A percentile compares a stretch with the other conserved stretches of the same genome.
phyloP scores from a whole-genome alignment of 2,888 invertebrate species.

The Prosopocoilus inquinatus region DNA sequence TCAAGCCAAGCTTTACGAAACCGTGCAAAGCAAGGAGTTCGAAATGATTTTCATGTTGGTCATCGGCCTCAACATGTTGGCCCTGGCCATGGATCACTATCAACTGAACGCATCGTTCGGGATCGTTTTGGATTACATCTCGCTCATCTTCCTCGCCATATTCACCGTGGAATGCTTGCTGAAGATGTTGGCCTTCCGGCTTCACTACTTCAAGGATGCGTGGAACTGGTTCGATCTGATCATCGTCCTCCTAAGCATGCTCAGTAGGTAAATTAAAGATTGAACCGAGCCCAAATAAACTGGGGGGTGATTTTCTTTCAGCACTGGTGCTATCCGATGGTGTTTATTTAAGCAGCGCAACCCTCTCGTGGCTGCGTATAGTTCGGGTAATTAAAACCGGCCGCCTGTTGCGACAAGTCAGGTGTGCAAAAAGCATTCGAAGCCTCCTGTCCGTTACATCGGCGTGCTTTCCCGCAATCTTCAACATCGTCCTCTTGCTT shows the following conservation, averaged over 20 bases:
- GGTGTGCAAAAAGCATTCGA: slow-evolving; percentile 97
- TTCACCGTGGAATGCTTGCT: slow-evolving; percentile 97
- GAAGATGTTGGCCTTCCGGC: slow-evolving; percentile 96
- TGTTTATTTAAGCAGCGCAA: slow-evolving; percentile 96
- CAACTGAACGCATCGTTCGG: slow-evolving; percentile 83
- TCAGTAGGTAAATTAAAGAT: slow-evolving; percentile 78
- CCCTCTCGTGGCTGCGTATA: slow-evolving; percentile 95
- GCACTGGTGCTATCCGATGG: slow-evolving; percentile 95
- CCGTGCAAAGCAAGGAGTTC: slow-evolving; percentile 97
- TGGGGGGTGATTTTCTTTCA: slow-evolving; percentile 40
- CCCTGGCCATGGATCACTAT: slow-evolving; percentile 98
- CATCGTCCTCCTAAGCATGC: slow-evolving; percentile 96
- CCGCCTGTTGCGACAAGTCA: slow-evolving; percentile 93
- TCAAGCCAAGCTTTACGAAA: slow-evolving; percentile 94
- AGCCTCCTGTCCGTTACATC: slow-evolving; percentile 96
- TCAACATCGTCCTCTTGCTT: slow-evolving; percentile 97
- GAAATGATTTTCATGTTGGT: slow-evolving; percentile 99
- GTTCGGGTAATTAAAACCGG: slow-evolving; percentile 98
- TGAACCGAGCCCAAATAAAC: background rate
- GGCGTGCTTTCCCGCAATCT: slow-evolving; percentile 97
- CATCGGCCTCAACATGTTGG: slow-evolving; percentile 97
- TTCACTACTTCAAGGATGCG: slow-evolving; percentile 98
- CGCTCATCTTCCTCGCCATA: slow-evolving; percentile 97
- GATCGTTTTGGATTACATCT: slow-evolving; percentile 85
- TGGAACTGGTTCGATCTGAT: slow-evolving; percentile 99